Conservation (phyloP, 1,140 invertebrate genomes). For the Drosophila lini region DNA sequence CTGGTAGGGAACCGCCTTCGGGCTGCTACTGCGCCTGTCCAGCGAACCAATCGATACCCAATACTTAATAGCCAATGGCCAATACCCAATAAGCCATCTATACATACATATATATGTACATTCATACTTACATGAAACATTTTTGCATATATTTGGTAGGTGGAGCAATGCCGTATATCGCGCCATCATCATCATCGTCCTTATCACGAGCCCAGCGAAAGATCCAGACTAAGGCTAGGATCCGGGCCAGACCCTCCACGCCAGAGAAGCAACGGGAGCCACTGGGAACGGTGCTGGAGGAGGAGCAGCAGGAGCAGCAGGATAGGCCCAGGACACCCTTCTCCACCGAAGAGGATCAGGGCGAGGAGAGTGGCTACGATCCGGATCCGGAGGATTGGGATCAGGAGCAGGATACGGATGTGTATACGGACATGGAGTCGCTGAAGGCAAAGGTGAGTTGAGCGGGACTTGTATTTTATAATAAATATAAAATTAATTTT, state of each 20-base stretch:
- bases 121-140: background rate
- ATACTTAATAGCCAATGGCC: conserved; percentile 56
- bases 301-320: conserved; percentile 8
- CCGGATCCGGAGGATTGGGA: conserved; percentile 20
- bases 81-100: conserved; percentile 37
- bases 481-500: no score
- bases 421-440: background rate
- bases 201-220: background rate
- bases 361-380: conserved; percentile 11
- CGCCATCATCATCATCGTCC: background rate
- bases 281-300: conserved; percentile 41
- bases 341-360: background rate
- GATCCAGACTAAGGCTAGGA: background rate
- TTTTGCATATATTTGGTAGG: conserved; percentile 41
- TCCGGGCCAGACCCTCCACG: conserved; percentile 3
- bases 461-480: no score
- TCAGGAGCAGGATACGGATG: background rate
- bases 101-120: background rate
- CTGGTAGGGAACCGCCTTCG: conserved; percentile 17
- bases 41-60: conserved; percentile 43
- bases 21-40: conserved; percentile 69
- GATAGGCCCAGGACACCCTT: background rate
- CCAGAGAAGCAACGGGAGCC: conserved; percentile 30
- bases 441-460: no score
- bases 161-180: conserved; percentile 38